Conservation (phyloP, 2,888 invertebrate genomes). For the Tiliacea citrago region DNA sequence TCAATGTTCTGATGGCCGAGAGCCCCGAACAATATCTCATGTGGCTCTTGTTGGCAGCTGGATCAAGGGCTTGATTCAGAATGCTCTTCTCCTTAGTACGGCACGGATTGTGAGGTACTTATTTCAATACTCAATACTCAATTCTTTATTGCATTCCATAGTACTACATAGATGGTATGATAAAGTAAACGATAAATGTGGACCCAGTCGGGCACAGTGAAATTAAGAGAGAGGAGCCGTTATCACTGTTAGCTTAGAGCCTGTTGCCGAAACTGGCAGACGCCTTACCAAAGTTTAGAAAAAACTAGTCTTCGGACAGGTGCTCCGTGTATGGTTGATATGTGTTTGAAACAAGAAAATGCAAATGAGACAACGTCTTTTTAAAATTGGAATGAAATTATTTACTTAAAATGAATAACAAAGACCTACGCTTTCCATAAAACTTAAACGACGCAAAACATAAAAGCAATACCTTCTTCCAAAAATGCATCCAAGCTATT, state of each 20-base stretch:
- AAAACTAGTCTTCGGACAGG: background rate
- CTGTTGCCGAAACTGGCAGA: background rate
- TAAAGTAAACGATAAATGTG: no score
- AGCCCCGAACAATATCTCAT: background rate
- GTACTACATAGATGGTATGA: no score
- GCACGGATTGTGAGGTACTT: background rate
- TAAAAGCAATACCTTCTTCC: background rate
- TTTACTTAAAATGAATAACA: background rate
- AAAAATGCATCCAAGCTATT: constrained; percentile 51
- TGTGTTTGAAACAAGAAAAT: background rate
- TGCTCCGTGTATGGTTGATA: background rate
- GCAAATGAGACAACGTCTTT: background rate
- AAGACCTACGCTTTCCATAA: no score
- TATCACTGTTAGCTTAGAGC: background rate
- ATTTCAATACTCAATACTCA: background rate
- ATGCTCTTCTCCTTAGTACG: background rate
- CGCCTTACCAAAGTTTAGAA: background rate
- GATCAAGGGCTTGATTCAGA: background rate
- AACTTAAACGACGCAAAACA: background rate
- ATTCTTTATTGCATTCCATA: no score
- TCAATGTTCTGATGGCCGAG: background rate
- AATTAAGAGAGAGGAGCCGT: no score
- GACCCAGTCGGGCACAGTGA: no score
- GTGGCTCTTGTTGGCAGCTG: background rate
- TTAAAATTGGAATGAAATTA: background rate